Conservation (phyloP, 2,113 vertebrate species). For the Sinocyclocheilus grahami region DNA sequence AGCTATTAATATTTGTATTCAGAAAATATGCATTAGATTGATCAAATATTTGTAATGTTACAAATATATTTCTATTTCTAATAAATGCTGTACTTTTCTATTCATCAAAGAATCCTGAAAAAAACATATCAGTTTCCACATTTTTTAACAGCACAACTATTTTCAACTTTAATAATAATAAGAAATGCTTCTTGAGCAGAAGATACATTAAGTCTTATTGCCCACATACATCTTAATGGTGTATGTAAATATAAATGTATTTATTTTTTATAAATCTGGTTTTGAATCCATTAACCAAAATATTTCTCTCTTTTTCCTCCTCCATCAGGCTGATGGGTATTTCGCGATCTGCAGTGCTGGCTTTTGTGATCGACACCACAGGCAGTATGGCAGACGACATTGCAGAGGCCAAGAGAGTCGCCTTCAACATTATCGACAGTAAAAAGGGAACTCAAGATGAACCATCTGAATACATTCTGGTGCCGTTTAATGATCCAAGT, state of each 20-base stretch:
- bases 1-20: not conserved
- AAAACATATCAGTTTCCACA: no score
- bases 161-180: no score
- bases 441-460: slow-evolving; percentile 74
- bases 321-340: slow-evolving; percentile 74
- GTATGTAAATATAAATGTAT: no score
- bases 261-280: no score
- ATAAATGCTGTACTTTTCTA: no score
- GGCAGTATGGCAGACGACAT: slow-evolving; percentile 76
- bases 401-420: slow-evolving; percentile 54
- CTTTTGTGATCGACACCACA: slow-evolving; percentile 78
- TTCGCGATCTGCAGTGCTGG: slow-evolving; percentile 71
- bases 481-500: slow-evolving; percentile 78
- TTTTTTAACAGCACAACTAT: no score
- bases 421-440: slow-evolving; percentile 68
- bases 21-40: not conserved
- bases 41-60: not conserved
- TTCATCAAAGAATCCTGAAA: no score
- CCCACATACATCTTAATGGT: no score
- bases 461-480: slow-evolving; percentile 77
- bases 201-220: no score
- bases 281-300: not conserved
- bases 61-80: no score
- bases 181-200: no score
- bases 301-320: not conserved